A percentile compares a stretch with the other conserved stretches of the same genome.
phyloP scores from a whole-genome alignment of 1,140 invertebrate genomes.

The Dolichoris vasculosae region DNA sequence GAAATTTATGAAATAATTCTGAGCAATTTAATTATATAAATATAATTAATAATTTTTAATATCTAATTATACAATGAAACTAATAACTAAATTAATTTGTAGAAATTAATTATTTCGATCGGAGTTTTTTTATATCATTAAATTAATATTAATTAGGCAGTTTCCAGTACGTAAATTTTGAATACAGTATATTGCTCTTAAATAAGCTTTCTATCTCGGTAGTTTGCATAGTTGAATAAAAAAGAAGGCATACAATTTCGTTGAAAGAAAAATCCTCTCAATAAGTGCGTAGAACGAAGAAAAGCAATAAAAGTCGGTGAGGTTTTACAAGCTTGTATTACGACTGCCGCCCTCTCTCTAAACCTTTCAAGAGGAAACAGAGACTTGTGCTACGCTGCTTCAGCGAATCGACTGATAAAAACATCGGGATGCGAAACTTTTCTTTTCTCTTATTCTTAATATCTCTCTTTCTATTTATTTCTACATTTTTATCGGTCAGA shows the following conservation, averaged over 20 bases:
- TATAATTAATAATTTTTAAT: no score
- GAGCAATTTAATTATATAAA: no score
- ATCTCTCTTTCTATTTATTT: neutral
- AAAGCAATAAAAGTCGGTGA: constrained; percentile 41
- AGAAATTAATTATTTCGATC: neutral
- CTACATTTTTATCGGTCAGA: constrained; percentile 46
- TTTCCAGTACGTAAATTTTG: neutral
- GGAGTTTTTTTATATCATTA: neutral
- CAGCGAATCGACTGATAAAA: constrained; percentile 47
- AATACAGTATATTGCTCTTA: neutral
- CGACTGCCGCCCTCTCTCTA: constrained; percentile 23
- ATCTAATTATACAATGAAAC: no score
- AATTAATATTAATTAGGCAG: neutral
- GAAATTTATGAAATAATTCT: no score
- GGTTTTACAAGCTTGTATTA: constrained; percentile 51
- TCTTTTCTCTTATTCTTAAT: constrained; percentile 26
- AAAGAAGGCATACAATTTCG: constrained; percentile 23
- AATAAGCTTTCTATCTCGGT: neutral
- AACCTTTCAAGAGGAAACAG: constrained; percentile 33
- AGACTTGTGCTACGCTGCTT: neutral
- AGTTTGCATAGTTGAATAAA: neutral
- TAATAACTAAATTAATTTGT: neutral
- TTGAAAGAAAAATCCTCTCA: constrained; percentile 29
- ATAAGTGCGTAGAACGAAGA: constrained; percentile 28
- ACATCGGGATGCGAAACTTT: constrained; percentile 43